phyloP scores from a whole-genome alignment of 2,113 vertebrate genomes.

The Calidris pygmaea region DNA sequence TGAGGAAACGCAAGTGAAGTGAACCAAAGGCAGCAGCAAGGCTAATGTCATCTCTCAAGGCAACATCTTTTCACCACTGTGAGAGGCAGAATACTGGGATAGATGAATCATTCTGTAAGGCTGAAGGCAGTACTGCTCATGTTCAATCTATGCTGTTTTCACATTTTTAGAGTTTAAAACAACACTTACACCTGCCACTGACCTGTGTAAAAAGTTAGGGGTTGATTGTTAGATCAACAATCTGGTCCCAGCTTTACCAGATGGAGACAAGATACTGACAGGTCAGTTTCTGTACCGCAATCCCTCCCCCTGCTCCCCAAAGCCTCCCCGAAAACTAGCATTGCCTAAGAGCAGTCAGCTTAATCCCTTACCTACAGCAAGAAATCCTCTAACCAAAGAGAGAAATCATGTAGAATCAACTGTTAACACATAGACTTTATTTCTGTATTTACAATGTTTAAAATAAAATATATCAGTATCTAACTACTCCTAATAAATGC shows the following conservation, averaged over 20 bases:
- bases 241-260: not conserved
- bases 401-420: not conserved
- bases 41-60: not conserved
- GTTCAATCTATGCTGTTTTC: not conserved
- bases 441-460: conserved; percentile 61
- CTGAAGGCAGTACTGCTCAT: not conserved
- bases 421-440: conserved; percentile 51
- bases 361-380: not conserved
- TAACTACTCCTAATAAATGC: conserved; percentile 45
- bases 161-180: not conserved
- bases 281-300: not conserved
- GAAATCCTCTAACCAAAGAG: not conserved
- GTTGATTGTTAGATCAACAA: not conserved
- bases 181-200: not conserved
- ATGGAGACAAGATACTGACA: not conserved
- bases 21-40: not conserved
- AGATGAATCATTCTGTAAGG: not conserved
- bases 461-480: conserved; percentile 60
- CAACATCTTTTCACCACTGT: not conserved
- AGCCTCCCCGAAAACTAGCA: fast-evolving
- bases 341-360: not conserved
- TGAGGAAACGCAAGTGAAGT: not conserved
- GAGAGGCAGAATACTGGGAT: not conserved
- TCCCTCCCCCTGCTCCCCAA: not conserved
- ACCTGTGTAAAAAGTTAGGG: not conserved